These are phyloP conservation scores for Trissonchulus latispiculum DNA, from an alignment of 2,888 invertebrate species.

Conservation along the genomic window DNA sequence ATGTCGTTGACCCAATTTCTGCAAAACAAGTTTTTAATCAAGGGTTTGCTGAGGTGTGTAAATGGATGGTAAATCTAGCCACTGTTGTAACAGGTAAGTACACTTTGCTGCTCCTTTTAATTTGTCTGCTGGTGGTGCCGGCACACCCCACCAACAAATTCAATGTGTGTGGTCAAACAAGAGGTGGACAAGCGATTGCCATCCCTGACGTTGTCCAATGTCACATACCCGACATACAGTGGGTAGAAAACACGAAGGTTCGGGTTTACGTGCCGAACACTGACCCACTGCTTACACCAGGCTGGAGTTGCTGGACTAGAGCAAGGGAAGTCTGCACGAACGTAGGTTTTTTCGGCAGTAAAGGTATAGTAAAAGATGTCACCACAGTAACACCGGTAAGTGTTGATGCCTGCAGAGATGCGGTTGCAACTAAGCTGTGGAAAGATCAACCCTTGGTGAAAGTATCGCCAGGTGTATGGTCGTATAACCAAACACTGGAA, in stretches of 20 bases:
- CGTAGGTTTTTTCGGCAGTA: background rate
- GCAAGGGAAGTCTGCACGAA: background rate
- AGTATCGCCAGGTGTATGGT: background rate
- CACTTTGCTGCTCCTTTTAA: no score
- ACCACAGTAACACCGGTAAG: background rate
- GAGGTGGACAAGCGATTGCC: background rate
- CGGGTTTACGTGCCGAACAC: background rate
- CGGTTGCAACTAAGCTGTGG: background rate
- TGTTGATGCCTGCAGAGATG: background rate
- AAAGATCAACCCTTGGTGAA: background rate
- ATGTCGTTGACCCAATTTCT: background rate
- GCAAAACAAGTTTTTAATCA: no score
- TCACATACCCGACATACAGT: background rate
- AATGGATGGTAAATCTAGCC: no score
- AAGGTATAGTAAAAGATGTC: background rate
- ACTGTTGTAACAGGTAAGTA: no score
- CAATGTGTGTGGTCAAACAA: background rate
- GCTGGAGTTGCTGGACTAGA: background rate
- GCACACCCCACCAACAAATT: background rate
- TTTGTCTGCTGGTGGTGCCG: background rate
- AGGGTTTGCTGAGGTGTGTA: no score
- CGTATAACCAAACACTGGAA: no score
- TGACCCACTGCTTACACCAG: background rate
- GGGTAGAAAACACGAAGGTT: background rate
- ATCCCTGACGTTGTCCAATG: background rate